Conservation (phyloP, 2,797 vertebrate species). For the Ciconia nigra region DNA sequence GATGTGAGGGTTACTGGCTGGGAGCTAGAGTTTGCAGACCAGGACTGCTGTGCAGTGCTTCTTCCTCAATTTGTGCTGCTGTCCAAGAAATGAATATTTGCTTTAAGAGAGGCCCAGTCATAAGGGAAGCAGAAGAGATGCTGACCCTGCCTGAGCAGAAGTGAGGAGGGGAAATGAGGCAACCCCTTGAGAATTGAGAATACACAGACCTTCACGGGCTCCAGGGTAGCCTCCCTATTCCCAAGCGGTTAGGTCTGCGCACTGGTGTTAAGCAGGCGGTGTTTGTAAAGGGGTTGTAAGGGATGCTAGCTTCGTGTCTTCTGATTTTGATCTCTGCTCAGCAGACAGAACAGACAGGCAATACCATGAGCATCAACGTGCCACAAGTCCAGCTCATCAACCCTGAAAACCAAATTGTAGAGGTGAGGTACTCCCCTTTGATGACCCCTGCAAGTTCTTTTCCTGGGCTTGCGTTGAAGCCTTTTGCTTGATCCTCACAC, state of each 20-base stretch:
- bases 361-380: slow-evolving; percentile 90
- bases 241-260: not conserved
- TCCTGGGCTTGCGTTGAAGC: not conserved
- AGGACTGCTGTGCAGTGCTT: not conserved
- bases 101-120: not conserved
- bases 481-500: fast-evolving
- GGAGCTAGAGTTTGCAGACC: not conserved
- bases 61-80: not conserved
- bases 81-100: not conserved
- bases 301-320: not conserved
- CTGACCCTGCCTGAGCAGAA: not conserved
- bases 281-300: not conserved
- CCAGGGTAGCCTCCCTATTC: not conserved
- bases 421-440: slow-evolving; percentile 78
- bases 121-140: not conserved
- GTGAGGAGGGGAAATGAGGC: not conserved
- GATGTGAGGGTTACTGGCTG: fast-evolving
- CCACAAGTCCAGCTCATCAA: slow-evolving; percentile 99
- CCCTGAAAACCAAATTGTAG: slow-evolving; percentile 98
- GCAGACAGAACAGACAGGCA: slow-evolving; percentile 86
- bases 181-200: not conserved
- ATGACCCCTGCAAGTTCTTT: not conserved
- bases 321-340: not conserved
- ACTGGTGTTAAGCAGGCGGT: not conserved
- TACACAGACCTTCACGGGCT: not conserved